Base-by-base conservation (phyloP, 2,888 invertebrate genomes). In the Dryococelus australis region DNA sequence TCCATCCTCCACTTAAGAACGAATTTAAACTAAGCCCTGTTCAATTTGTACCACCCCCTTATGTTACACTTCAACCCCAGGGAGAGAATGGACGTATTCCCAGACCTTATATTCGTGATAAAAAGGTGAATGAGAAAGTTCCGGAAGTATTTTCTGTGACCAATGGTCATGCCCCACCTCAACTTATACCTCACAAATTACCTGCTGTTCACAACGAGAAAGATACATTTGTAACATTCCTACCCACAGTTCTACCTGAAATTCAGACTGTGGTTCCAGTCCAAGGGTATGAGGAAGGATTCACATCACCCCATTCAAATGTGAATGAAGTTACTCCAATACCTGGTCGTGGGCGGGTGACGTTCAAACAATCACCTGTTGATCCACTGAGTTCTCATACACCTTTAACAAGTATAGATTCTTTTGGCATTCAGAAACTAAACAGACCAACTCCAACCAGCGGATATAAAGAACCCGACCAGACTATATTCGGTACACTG, bases 71-170 rank as follows among this genome's bases (percentile, higher is more conserved):
- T 13, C 65, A 43, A 24, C 28, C 86, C 16, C 86, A 84, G n/a
- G 85, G 78, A 35, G 88, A 85, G n/a, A 84, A 79, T 16, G 80
- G 53, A 1, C 53, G 87, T 43, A 80, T 85, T 26, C 83, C 84
- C 8, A 51, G 86, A 28, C 88, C 88, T 12, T 88, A 84, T 85
- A 43, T 85, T 28, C 47, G 47, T 35, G 88, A 86, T 16, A 65
- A n/a, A 65, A n/a, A 20, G 65, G 6, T 6, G 24, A 65, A 65
- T n/a, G 65, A 65, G 16, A 65, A 65, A 24, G 20, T 65, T 65
- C 8, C 20, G 16, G 65, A 65, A n/a, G n/a, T 20, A n/a, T 65
- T 65, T 65, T 9, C 65, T 65, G 65, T 65, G 65, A 65, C 65
- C 65, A 65, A 65, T 65, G 65, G 65, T 20, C 65, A 65, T 24